Evolutionary conservation across 2,888 invertebrate species (phyloP), one percentile per base, ranked within the genome.

Genomic region (Acrobasis consociella): DNA sequence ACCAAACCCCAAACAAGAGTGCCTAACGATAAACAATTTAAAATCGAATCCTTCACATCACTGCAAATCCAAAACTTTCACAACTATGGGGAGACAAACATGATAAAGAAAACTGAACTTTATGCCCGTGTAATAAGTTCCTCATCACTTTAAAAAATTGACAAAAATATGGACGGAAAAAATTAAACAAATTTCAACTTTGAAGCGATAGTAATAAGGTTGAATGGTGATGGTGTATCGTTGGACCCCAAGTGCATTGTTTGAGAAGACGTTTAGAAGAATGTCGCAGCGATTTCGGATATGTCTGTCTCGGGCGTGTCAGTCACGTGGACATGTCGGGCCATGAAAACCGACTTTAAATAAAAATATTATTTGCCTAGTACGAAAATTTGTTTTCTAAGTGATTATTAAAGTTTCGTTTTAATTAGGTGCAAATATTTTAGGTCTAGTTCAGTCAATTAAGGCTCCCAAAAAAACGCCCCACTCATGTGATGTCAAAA

Each of bases 221-320:
- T 49, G 15, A 62, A 31, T 59, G 49, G 58, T 37, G 61, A 62
- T 62, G 69, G 70, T 65, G 67, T 46, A 68, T 73, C 69, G 75
- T 68, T 71, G 70, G 77, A 78, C 82, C 85, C 86, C 76, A 76
- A 71, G 75, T 81, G 83, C 83, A 85, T 83, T 83, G 85, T 83
- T 83, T 80, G 81, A 69, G 75, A 80, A 85, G 85, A 84, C 82
- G 85, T 85, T 86, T 82, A 80, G 78, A 84, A 83, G 84, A 86
- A 89, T 86, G 90, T 90, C 89, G 83, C 85, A 77, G 82, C 84
- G 90, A 90, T 91, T 91, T 89, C 80, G 87, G 87, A 86, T 84
- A 84, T 85, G 90, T 86, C 88, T 88, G 85, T 87, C 83, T 82
- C 75, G 83, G 76, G 81, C 75, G 82, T 76, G 86, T 86, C 87